A percentile compares a stretch with the other conserved stretches of the same genome.
phyloP scores from a whole-genome alignment of 1,140 invertebrate genomes.

The Grapholita molesta region DNA sequence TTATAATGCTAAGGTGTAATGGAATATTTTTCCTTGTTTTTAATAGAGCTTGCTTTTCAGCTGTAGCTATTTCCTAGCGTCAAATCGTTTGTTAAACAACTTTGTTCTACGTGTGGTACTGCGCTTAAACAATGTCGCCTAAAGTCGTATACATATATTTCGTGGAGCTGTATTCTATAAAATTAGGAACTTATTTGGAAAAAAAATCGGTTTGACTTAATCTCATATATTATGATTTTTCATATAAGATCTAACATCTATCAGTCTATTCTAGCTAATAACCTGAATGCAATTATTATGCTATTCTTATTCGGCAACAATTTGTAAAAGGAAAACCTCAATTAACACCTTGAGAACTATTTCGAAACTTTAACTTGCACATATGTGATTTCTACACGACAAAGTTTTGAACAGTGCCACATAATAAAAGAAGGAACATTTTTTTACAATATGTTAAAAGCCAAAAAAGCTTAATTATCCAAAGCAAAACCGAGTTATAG shows the following conservation, averaged over 20 bases:
- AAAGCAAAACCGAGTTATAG: not conserved
- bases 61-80: not conserved
- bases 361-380: no score
- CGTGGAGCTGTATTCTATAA: not conserved
- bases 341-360: no score
- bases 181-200: no score
- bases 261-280: no score
- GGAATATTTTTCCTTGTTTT: not conserved
- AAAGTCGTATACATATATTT: not conserved
- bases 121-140: not conserved
- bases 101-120: not conserved
- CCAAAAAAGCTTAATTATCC: conserved; percentile 23
- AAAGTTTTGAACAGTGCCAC: not conserved
- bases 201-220: no score
- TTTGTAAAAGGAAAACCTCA: no score
- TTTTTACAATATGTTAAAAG: conserved; percentile 25
- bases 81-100: not conserved
- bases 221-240: no score
- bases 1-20: not conserved
- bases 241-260: no score
- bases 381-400: no score
- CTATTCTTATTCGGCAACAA: no score
- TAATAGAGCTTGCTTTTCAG: not conserved
- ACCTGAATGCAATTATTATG: no score
- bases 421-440: not conserved